These are phyloP conservation scores for Adoxophyes honmai DNA, from an alignment of 1,140 invertebrate genomes.

Conservation along the genomic window DNA sequence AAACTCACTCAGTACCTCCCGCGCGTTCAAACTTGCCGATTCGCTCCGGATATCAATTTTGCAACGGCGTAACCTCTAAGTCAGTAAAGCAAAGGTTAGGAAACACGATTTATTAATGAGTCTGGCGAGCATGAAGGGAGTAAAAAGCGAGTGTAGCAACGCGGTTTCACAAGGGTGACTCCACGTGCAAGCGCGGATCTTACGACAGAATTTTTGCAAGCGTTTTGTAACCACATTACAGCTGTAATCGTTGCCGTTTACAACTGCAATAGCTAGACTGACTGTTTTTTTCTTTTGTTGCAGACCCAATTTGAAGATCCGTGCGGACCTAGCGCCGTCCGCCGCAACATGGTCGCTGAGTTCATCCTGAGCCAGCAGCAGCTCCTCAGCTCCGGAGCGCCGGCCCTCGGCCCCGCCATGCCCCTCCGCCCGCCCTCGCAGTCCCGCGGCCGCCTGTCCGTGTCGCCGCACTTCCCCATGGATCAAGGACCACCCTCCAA, in stretches of 20 bases:
- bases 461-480: slow-evolving; percentile 62
- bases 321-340: slow-evolving; percentile 73
- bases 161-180: slow-evolving; percentile 58
- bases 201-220: slow-evolving; percentile 66
- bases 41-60: slow-evolving; percentile 25
- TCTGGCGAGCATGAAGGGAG: slow-evolving; percentile 52
- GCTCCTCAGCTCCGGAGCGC: slow-evolving; percentile 71
- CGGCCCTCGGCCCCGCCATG: slow-evolving; percentile 46
- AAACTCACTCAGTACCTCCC: too few species aligned
- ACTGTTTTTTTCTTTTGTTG: slow-evolving; percentile 61
- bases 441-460: slow-evolving; percentile 59
- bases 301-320: slow-evolving; percentile 70
- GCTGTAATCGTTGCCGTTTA: slow-evolving; percentile 23
- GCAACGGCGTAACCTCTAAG: slow-evolving; percentile 46
- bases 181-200: slow-evolving; percentile 57
- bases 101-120: slow-evolving; percentile 54
- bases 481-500: slow-evolving; percentile 61
- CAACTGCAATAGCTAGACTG: slow-evolving; percentile 45
- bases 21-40: not conserved
- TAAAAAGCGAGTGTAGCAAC: slow-evolving; percentile 61
- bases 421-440: slow-evolving; percentile 46
- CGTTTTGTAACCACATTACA: slow-evolving; percentile 50
- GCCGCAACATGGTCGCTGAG: slow-evolving; percentile 91
- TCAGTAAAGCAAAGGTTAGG: slow-evolving; percentile 48
- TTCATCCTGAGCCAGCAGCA: slow-evolving; percentile 85